Evolutionary conservation across 1,140 invertebrate genomes (phyloP), one percentile per base, ranked within the genome.

Genomic region (Micrasema longulum): DNA sequence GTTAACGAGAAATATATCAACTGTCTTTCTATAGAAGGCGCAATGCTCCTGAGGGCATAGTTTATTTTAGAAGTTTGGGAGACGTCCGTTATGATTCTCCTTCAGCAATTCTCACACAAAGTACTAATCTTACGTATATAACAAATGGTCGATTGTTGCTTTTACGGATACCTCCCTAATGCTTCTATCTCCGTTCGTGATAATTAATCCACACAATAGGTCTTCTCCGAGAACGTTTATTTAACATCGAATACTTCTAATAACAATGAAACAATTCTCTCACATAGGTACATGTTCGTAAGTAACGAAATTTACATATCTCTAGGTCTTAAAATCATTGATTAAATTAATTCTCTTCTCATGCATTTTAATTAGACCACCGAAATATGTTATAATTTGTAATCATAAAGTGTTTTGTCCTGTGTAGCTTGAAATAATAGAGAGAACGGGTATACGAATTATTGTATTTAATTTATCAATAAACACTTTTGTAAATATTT

Each of bases 221-320:
- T 53, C 41, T 43, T 63, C 26, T 41, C 18, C 16, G 38, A 9
- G 43, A 65, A 26, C 63, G 47, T 65, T 65, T 65, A 57, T 65
- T 65, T 65, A 23, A 48, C 63, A 65, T 65, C 63, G 63, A 65
- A 65, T 47, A 47, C 14, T 47, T 50, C 63, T 47, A 65, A 65
- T 48, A 47, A 65, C 63, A 65, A 65, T 36, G 63, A 50, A 65
- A 12, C 43, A 31, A 48, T 48, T 47, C 63, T 65, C 45, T 65
- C 63, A 36, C 47, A 23, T 65, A 26, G 9, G 23, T 57, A 31
- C 35, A 31, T 36, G 60, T 63, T 41, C 35, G 7, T 53, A 57
- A 14, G 14, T 9, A 26, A 14, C 11, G n/a, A 57, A 57, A 35
- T 57, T 57, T 36, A 57, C 31, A 57, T 57, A 57, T 22, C n/a